phyloP scores from a whole-genome alignment of 2,113 vertebrate species.

The Candoia aspera region DNA sequence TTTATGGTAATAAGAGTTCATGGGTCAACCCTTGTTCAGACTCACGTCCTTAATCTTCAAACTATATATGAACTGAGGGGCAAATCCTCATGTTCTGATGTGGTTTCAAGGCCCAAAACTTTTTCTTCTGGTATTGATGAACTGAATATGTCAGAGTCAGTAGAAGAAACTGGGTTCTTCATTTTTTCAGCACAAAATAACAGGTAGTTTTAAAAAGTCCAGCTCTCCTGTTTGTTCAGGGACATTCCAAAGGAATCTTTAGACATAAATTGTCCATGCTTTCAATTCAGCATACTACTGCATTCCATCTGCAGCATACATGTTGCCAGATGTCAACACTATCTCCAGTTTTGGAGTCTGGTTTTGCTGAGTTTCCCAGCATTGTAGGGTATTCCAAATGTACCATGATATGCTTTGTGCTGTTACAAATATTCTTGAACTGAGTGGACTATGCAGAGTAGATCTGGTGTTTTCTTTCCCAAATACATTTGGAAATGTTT shows the following conservation, averaged over 20 bases:
- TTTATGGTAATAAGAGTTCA: background rate
- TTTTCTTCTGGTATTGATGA: background rate
- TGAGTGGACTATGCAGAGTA: background rate
- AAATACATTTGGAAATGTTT: background rate
- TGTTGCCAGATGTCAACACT: background rate
- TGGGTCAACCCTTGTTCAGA: background rate
- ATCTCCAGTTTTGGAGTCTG: background rate
- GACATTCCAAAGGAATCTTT: background rate
- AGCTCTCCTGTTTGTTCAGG: background rate
- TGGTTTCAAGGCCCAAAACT: background rate
- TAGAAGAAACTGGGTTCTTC: background rate
- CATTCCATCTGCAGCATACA: background rate
- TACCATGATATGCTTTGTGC: background rate
- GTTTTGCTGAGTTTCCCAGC: background rate
- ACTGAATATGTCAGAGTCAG: background rate
- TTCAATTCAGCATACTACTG: background rate
- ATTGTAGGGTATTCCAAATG: background rate
- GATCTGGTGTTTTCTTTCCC: background rate
- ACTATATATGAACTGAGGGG: background rate
- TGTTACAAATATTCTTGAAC: background rate
- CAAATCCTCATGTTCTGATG: background rate
- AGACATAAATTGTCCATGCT: background rate
- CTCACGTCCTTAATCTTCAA: too few relatives aligned
- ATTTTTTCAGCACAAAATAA: background rate
- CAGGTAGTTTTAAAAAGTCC: background rate